phyloP scores from a whole-genome alignment of 2,113 vertebrate species.

The Oncorhynchus clarkii region DNA sequence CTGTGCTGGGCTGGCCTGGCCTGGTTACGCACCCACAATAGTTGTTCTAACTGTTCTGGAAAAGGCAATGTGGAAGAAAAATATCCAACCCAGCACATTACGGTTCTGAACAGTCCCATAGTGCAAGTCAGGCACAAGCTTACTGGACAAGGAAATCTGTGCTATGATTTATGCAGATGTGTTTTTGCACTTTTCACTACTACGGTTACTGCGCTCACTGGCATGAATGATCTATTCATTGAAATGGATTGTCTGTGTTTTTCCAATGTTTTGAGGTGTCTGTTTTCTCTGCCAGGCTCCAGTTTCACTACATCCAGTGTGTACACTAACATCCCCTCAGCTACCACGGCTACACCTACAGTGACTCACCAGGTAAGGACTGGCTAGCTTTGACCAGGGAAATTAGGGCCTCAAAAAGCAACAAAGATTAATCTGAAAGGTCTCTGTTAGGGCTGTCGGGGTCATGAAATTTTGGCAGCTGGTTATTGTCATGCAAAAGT shows the following conservation, averaged over 20 bases:
- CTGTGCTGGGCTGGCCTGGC: too few relatives aligned
- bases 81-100: too few relatives aligned
- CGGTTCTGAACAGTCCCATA: neutral
- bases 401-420: too few relatives aligned
- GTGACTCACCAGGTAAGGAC: conserved; percentile 54
- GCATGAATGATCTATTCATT: neutral
- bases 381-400: too few relatives aligned
- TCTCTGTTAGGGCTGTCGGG: too few relatives aligned
- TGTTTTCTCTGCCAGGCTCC: conserved; percentile 59
- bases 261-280: neutral
- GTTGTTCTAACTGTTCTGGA: neutral
- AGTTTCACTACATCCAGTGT: conserved; percentile 79
- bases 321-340: conserved; percentile 73
- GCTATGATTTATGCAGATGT: conserved; percentile 6
- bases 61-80: neutral
- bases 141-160: neutral
- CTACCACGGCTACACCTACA: conserved; percentile 57
- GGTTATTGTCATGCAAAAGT: too few relatives aligned
- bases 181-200: conserved; percentile 13
- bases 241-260: neutral
- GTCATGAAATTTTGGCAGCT: too few relatives aligned
- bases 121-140: neutral
- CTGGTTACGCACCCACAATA: too few relatives aligned
- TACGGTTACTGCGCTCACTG: neutral
- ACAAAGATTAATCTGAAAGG: neutral